Evolutionary conservation across 2,113 vertebrate species (phyloP), one percentile per base, ranked within the genome.

Genomic region (Dipodomys spectabilis): DNA sequence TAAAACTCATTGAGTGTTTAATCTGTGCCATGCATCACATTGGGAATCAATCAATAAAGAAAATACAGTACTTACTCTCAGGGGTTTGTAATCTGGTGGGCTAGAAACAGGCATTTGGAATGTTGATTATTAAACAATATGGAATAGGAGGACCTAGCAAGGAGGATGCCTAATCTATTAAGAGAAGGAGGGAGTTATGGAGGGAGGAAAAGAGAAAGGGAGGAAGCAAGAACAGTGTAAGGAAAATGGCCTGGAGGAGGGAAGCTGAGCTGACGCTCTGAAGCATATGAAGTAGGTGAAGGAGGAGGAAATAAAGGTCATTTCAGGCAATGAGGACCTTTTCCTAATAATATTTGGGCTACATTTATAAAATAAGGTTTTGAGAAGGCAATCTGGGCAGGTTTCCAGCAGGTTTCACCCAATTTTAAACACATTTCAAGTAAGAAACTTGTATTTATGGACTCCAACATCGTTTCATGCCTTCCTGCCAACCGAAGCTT

Each of bases 401-500:
- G 62, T 94, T 95, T 96, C 89, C 90, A 95, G 82, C 20, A 75
- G 30, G 57, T 69, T 93, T 95, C 81, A 74, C 57, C 60, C 49
- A 86, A 84, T 74, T 92, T 91, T 86, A 91, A 96, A 86, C 73
- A 77, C 57, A 86, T 91, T 91, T 91, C 84, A 79, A 73, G 30
- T 67, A 94, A 95, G 89, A 91, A 95, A 92, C 10, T 65, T 89
- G 64, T 86, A 60, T 96, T 91, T 93, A 89, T 65, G 86, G 83
- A 94, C 82, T 93, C 60, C 68, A 86, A 94, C 89, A 95, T 96
- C 80, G 74, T 89, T 88, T 84, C 77, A 44, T 96, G 60, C 62
- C 84, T 93, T 96, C 95, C 85, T 87, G 75, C 68, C 77, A 95
- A 96, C 78, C 74, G 12, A 90, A 96, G 95, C 35, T 85, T 90